Percentiles rank a stretch among this genome's conserved stretches.
These are phyloP conservation scores for Augochlorella aurata DNA, from an alignment of 2,888 invertebrate genomes.

Conservation along the genomic window DNA sequence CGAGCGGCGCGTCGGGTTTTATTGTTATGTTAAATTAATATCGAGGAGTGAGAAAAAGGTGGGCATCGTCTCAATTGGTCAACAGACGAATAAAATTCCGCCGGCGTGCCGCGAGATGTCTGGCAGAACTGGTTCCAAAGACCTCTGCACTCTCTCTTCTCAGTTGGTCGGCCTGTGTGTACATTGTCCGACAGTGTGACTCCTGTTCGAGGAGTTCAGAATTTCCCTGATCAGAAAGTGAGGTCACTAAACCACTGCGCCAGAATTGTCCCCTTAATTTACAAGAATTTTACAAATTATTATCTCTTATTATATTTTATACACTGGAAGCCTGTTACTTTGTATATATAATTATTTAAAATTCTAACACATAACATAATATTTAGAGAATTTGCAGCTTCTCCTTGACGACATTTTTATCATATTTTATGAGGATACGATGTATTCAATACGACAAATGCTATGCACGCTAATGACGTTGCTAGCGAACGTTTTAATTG, in stretches of 20 bases:
- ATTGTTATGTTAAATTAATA: slow-evolving; percentile 34
- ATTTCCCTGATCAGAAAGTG: not conserved
- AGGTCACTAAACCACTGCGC: not conserved
- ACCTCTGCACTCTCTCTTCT: slow-evolving; percentile 56
- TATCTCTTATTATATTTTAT: too few relatives aligned
- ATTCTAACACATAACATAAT: too few relatives aligned
- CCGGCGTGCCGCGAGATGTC: slow-evolving; percentile 49
- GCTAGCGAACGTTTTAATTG: too few relatives aligned
- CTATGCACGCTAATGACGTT: too few relatives aligned
- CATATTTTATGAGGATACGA: too few relatives aligned
- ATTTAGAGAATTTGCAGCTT: too few relatives aligned
- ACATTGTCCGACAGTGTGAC: not conserved
- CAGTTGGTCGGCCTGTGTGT: slow-evolving; percentile 19
- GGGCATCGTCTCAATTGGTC: slow-evolving; percentile 56
- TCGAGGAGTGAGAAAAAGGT: slow-evolving; percentile 20
- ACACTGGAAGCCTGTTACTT: too few relatives aligned
- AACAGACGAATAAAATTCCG: slow-evolving; percentile 62
- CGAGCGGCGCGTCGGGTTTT: slow-evolving; percentile 19
- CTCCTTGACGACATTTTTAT: too few relatives aligned
- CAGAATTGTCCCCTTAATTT: too few relatives aligned
- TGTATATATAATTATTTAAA: too few relatives aligned
- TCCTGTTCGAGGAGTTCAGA: not conserved
- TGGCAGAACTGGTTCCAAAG: slow-evolving; percentile 69
- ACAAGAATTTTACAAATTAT: too few relatives aligned
- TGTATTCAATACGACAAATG: too few relatives aligned